Conservation (phyloP, 2,113 vertebrate genomes). For the Myotis brandtii region DNA sequence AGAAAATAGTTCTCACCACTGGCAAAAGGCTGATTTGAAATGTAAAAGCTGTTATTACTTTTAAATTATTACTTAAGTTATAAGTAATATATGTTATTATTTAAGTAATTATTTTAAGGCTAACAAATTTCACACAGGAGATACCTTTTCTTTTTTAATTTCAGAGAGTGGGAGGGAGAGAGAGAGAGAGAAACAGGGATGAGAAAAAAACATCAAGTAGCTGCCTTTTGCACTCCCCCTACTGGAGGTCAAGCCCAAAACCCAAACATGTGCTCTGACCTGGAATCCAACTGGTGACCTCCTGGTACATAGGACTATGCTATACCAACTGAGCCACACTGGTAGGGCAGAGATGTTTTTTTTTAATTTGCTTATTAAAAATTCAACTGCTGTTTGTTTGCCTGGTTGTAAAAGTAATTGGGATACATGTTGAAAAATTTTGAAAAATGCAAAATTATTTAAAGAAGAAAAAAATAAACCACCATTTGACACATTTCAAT, state of each 20-base stretch:
- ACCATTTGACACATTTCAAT: neutral
- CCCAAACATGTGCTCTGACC: no score
- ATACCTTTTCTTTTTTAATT: slow-evolving; percentile 7
- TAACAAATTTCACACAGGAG: slow-evolving; percentile 24
- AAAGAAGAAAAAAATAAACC: neutral
- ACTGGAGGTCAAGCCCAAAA: no score
- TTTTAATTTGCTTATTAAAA: slow-evolving; percentile 42
- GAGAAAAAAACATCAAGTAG: no score
- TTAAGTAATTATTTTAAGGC: slow-evolving; percentile 21
- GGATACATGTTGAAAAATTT: neutral
- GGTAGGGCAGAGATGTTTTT: neutral
- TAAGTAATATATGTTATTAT: neutral
- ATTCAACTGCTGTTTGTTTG: neutral
- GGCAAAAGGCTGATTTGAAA: slow-evolving; percentile 41
- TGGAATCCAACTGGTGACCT: no score
- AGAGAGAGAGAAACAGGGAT: no score
- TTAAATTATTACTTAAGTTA: slow-evolving; percentile 9
- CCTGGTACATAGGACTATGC: no score
- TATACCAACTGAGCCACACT: no score
- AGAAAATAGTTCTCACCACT: neutral
- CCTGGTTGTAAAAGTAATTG: neutral
- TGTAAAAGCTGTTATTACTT: slow-evolving; percentile 11
- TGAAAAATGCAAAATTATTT: neutral
- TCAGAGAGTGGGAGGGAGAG: no score
- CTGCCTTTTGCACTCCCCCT: no score